Evolutionary conservation across 2,113 vertebrate species (phyloP).

Genomic region (Spilogale gracilis): DNA sequence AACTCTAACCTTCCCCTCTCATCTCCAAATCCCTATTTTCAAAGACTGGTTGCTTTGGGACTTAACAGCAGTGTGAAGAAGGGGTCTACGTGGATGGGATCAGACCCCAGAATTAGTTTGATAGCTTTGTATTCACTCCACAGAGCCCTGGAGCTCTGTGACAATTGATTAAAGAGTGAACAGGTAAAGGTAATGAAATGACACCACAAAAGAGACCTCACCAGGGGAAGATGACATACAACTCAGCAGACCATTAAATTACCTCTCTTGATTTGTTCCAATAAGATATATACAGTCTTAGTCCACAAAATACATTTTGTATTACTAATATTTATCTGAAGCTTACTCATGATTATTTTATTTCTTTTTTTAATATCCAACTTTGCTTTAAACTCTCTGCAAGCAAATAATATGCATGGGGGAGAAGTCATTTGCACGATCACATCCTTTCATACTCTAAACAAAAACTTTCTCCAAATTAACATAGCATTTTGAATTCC

Average conservation of each 20-base stretch:
- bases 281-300: neutral
- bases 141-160: conserved; percentile 46
- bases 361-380: conserved; percentile 6
- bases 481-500: neutral
- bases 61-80: conserved; percentile 36
- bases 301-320: neutral
- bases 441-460: conserved; percentile 36
- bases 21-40: neutral
- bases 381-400: conserved; percentile 7
- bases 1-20: neutral
- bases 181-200: conserved; percentile 35
- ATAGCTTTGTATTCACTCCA: conserved; percentile 56
- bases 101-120: conserved; percentile 44
- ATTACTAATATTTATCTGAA: conserved; percentile 33
- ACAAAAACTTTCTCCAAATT: conserved; percentile 6
- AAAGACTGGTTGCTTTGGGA: conserved; percentile 13
- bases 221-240: neutral
- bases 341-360: neutral
- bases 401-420: neutral
- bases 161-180: conserved; percentile 68
- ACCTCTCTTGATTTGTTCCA: conserved; percentile 2
- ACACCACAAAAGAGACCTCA: conserved; percentile 28
- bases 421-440: neutral
- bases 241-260: conserved; percentile 23
- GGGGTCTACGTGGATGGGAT: neutral